Conservation (phyloP, 2,888 invertebrate genomes). For the Sesamia inferens region DNA sequence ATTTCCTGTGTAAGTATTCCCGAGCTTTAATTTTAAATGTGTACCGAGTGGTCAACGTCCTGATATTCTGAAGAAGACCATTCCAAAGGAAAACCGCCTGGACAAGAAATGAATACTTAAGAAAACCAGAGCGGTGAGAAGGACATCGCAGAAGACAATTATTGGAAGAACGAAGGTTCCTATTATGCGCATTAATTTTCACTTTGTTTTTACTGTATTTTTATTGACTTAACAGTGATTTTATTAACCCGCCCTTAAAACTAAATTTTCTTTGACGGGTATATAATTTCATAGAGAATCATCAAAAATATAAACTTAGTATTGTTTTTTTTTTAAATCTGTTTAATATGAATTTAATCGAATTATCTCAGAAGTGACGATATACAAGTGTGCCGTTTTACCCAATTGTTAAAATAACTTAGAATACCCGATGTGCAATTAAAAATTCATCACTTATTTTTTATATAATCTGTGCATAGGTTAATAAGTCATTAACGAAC, state of each 20-base stretch:
- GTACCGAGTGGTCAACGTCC: no score
- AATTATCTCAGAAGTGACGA: neutral
- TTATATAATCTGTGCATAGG: no score
- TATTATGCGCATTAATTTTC: no score
- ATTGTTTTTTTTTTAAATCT: neutral
- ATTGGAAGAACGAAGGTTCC: no score
- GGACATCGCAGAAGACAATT: no score
- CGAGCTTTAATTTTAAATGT: no score
- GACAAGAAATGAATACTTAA: no score
- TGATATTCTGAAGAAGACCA: no score
- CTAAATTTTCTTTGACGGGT: neutral
- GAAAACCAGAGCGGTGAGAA: no score
- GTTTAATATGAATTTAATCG: neutral
- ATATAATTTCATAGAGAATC: neutral
- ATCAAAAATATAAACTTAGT: conserved; percentile 10
- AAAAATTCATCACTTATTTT: no score
- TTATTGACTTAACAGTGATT: neutral
- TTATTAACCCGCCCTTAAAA: neutral
- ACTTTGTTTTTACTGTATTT: neutral
- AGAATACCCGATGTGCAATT: neutral
- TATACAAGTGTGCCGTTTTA: neutral
- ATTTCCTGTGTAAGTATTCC: no score
- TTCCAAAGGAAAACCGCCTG: no score
- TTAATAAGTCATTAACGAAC: neutral
- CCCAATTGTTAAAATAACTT: neutral